A percentile compares a stretch with the other conserved stretches of the same genome.
Evolutionary conservation across 2,797 vertebrate species (phyloP).

Genomic region (Pempheris klunzingeri): DNA sequence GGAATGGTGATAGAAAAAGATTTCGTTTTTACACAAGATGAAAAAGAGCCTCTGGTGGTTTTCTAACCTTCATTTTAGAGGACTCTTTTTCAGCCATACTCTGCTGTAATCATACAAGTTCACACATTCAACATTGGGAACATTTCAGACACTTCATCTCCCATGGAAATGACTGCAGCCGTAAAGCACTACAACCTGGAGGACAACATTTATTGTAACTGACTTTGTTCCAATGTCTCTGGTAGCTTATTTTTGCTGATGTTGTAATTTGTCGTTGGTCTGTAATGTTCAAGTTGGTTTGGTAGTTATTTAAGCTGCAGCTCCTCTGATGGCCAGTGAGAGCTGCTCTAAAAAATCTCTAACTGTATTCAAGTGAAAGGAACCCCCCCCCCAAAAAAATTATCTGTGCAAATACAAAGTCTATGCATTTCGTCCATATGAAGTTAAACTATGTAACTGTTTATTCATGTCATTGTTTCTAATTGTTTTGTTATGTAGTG

Average conservation of each 20-base stretch:
- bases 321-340: not conserved
- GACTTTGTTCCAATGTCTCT: slow-evolving; percentile 16
- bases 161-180: slow-evolving; percentile 20
- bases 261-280: not conserved
- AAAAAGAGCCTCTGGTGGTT: slow-evolving; percentile 21
- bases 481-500: no score
- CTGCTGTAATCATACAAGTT: slow-evolving; percentile 41
- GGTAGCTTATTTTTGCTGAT: not conserved
- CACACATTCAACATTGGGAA: slow-evolving; percentile 38
- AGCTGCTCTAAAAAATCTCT: not conserved
- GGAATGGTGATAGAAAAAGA: not conserved
- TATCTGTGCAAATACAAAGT: not conserved
- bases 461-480: no score
- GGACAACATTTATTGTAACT: slow-evolving; percentile 24
- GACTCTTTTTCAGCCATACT: slow-evolving; percentile 32
- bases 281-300: not conserved
- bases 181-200: slow-evolving; percentile 28
- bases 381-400: not conserved
- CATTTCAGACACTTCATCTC: slow-evolving; percentile 41
- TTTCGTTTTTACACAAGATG: not conserved
- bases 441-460: no score
- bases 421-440: not conserved
- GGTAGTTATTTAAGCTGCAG: not conserved
- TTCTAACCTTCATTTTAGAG: slow-evolving; percentile 7
- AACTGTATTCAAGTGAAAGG: not conserved